phyloP scores from a whole-genome alignment of 2,888 invertebrate species.

The Hoplodrina blanda region DNA sequence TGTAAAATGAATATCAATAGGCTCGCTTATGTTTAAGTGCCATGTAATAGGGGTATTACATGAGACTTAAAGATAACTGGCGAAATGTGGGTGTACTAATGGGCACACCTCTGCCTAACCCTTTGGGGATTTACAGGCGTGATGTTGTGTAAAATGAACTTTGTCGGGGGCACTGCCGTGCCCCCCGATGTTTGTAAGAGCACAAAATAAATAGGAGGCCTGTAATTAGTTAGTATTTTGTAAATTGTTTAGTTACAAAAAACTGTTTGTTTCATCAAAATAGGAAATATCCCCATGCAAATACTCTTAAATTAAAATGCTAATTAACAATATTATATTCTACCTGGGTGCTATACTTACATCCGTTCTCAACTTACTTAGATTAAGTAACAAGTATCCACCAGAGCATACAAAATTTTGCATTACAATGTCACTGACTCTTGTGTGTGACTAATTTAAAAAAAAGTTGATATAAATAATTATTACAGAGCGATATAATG shows the following conservation, averaged over 20 bases:
- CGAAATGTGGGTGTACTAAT: too few relatives aligned
- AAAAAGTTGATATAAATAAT: constrained; percentile 25
- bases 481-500: constrained; percentile 52
- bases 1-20: too few relatives aligned
- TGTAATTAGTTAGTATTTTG: background rate
- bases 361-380: too few relatives aligned
- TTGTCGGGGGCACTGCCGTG: too few relatives aligned
- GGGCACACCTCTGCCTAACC: too few relatives aligned
- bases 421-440: background rate
- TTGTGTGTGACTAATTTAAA: background rate
- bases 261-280: background rate
- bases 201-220: background rate
- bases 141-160: constrained; percentile 1
- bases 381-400: background rate
- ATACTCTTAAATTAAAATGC: too few relatives aligned
- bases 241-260: background rate
- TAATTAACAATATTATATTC: too few relatives aligned
- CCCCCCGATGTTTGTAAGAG: background rate
- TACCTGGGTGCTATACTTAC: too few relatives aligned
- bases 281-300: background rate
- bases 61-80: too few relatives aligned
- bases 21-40: too few relatives aligned
- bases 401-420: background rate
- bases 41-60: too few relatives aligned
- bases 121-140: too few relatives aligned